Evolutionary conservation across 2,888 invertebrate species (phyloP).

Genomic region (Diarsia brunnea): DNA sequence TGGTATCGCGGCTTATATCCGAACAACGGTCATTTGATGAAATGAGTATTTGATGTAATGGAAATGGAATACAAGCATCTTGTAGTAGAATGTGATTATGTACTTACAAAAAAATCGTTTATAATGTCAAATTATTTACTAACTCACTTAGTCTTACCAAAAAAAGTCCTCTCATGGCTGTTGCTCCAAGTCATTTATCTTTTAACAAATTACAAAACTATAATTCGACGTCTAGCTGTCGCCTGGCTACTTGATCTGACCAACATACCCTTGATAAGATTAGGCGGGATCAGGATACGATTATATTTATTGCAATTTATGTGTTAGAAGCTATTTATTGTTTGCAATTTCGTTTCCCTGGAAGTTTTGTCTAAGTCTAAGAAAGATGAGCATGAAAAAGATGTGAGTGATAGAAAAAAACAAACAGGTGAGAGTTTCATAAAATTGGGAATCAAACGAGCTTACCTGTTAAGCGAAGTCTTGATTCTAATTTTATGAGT

Average conservation of each 20-base stretch:
- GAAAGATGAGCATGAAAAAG: neutral
- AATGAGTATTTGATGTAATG: no score
- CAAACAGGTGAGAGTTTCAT: neutral
- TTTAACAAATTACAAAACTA: constrained; percentile 2
- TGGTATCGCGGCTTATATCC: neutral
- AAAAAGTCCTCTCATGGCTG: neutral
- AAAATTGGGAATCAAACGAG: no score
- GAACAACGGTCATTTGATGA: no score
- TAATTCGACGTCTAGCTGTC: neutral
- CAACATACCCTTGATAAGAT: constrained; percentile 3
- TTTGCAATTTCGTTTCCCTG: no score
- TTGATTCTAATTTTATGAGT: no score
- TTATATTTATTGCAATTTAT: neutral
- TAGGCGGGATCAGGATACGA: neutral
- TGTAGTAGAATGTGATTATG: neutral
- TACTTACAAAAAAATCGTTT: neutral
- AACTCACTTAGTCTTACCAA: neutral
- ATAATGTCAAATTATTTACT: neutral
- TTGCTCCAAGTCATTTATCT: neutral
- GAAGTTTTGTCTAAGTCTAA: no score
- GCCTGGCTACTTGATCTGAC: constrained; percentile 2
- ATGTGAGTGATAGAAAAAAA: neutral
- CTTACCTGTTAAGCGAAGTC: no score
- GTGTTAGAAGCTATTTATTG: neutral
- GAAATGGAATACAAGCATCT: neutral